Evolutionary conservation across 2,113 vertebrate species (phyloP), one percentile per base, ranked within the genome.

Genomic region (Greenwoodochromis staneri): DNA sequence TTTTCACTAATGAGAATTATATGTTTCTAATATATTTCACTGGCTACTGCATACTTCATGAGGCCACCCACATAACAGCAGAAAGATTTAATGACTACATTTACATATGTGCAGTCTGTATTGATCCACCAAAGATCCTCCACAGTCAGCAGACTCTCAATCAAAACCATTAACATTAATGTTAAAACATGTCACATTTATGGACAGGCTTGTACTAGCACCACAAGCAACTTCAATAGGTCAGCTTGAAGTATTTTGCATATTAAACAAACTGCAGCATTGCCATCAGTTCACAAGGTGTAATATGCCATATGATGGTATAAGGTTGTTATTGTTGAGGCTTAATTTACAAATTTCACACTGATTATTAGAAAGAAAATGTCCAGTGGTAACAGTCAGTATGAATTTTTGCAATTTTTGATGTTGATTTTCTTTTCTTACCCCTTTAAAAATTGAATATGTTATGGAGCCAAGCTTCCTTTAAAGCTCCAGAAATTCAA

Each of bases 61-160:
- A 83, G 82, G 24, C 61, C 80, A 91, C 84, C 80, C 82, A 83
- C 82, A 82, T 69, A 93, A 92, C 63, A 54, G 83, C 84, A 36
- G 54, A 63, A 81, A 91, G 89, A 94, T 93, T 91, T 94, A 95
- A 94, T 90, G 92, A 87, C 87, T 51, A 8, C 85, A 94, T 95
- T 93, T 92, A 93, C 93, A 94, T 93, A 93, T 85, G 85, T 92
- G 85, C 88, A 81, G 80, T 85, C 86, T 24, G 80, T 93, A 95
- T 94, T 81, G 96, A 96, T 96, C 93, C 8, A 21, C 9, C 34
- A 55, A 19, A 85, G 81, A 82, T 92, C 73, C 78, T 24, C 9
- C 53, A 5, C 78, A 53, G 88, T 96, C 95, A 95, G 95, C 94
- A 95, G 38, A 91, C 94, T 94, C 80, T 82, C 82, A 95, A 94